Base-by-base conservation (phyloP, 1,140 invertebrate species). In the Cydia amplana region DNA sequence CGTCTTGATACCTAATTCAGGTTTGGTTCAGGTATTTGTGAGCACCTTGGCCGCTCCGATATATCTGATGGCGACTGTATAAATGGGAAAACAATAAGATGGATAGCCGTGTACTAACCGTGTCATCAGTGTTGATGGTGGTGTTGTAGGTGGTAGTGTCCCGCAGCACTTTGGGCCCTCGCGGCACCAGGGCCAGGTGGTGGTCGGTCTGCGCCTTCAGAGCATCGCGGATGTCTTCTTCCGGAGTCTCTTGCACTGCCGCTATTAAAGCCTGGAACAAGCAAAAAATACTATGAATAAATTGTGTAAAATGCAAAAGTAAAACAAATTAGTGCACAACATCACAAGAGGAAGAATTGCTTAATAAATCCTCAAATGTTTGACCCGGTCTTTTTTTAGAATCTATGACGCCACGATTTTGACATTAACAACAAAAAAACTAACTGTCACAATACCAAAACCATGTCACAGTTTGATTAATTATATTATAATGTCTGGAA, bases 61-160 rank as follows among this genome's bases (percentile, higher is more conserved):
- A 28, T 28, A 28, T 28, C 32, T 32, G 32, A 32, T 32, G 32
- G 32, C 28, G 28, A 28, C 28, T 32, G 32, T 32, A 4, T 32
- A 32, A 32, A 40, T 9, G 36, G 9, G 36, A 40, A 10, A 40
- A 40, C 0, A 40, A 40, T 40, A 10, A 40, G 36, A 40, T 32
- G 32, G 32, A 6, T 32, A 32, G 5, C 32, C 36, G 9, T 23
- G 40, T 72, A 12, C 43, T 46, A 74, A 93, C 94, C 51, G 95
- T 96, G 79, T 97, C 96, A 94, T 97, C 97, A 70, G 97, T 97
- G 91, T 97, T 97, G 81, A 96, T 95, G 40, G 96, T 96, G 87
- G 96, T 96, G 78, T 95, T 95, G 75, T 95, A 96, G 78, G 95
- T 95, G 78, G 94, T 94, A 4, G 95, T 95, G 83, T 97, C 96